Conservation (phyloP, 2,797 vertebrate genomes). For the Sebastes ruberrimus region DNA sequence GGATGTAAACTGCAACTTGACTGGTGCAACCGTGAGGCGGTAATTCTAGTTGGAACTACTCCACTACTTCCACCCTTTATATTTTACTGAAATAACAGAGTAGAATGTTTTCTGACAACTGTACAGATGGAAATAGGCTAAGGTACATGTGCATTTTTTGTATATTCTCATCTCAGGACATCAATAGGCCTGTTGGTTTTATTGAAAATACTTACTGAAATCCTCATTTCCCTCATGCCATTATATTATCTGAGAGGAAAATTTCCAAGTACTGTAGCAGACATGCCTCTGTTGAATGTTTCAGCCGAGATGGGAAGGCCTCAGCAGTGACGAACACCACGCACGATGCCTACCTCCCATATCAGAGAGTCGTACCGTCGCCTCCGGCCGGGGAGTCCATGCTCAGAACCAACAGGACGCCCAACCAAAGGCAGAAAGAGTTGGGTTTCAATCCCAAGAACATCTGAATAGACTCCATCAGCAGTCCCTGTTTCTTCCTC, state of each 20-base stretch:
- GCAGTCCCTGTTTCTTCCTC: conserved; percentile 25
- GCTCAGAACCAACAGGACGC: neutral
- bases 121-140: neutral
- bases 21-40: no score
- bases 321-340: neutral
- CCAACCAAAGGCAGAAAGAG: neutral
- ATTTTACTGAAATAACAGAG: no score
- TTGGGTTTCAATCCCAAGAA: neutral
- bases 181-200: neutral
- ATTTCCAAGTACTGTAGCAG: neutral
- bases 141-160: neutral
- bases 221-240: neutral
- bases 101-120: neutral
- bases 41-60: no score
- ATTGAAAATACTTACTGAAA: neutral
- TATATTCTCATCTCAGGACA: neutral
- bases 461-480: neutral
- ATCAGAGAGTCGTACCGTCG: neutral
- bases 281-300: conserved; percentile 5
- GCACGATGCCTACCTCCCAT: conserved; percentile 22
- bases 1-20: no score
- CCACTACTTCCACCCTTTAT: no score
- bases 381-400: fast-evolving
- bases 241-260: neutral
- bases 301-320: conserved; percentile 3